A percentile compares a stretch with the other conserved stretches of the same genome.
Evolutionary conservation across 2,888 invertebrate species (phyloP).

Genomic region (Eupsilia transversa): DNA sequence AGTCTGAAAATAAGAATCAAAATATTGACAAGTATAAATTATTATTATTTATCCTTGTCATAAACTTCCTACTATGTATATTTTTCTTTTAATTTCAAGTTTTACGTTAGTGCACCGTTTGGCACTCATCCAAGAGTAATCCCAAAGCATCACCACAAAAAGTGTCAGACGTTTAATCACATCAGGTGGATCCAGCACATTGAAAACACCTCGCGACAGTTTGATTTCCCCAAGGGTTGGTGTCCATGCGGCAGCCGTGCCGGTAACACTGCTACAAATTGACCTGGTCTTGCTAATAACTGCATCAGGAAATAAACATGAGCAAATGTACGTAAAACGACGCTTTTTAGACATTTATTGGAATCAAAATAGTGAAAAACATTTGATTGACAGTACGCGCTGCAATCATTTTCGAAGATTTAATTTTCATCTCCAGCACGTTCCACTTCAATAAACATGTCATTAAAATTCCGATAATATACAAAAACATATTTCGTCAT

Average conservation of each 20-base stretch:
- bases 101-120: neutral
- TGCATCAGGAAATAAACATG: neutral
- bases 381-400: too few relatives aligned
- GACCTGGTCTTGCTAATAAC: slow-evolving; percentile 13
- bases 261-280: slow-evolving; percentile 25
- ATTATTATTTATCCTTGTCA: neutral
- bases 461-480: neutral
- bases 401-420: neutral
- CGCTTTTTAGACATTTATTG: too few relatives aligned
- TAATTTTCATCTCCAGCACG: neutral
- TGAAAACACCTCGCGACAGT: slow-evolving; percentile 22
- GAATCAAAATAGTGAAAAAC: neutral
- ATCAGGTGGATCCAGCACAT: slow-evolving; percentile 19
- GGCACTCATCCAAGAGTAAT: neutral
- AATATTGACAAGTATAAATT: too few relatives aligned
- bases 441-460: neutral
- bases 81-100: neutral
- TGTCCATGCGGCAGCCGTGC: neutral
- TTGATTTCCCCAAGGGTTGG: slow-evolving; percentile 49
- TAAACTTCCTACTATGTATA: neutral
- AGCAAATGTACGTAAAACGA: neutral
- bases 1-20: too few relatives aligned
- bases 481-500: neutral
- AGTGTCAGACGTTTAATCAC: slow-evolving; percentile 35
- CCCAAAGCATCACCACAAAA: neutral